Conservation (phyloP, 2,797 vertebrate genomes). For the Syngnathus acus region DNA sequence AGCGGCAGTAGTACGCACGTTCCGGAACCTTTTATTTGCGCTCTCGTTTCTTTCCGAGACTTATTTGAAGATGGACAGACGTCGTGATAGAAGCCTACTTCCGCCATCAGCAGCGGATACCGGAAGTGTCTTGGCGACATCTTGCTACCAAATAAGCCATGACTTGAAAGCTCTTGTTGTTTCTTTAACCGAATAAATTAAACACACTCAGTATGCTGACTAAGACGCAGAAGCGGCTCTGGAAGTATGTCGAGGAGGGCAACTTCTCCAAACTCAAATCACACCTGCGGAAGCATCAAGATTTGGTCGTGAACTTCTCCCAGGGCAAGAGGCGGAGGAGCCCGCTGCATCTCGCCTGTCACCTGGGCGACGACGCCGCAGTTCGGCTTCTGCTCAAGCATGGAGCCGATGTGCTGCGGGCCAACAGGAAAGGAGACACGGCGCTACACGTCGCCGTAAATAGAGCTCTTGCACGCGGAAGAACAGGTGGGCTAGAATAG, state of each 20-base stretch:
- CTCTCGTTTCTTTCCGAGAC: background rate
- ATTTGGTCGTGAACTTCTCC: constrained; percentile 63
- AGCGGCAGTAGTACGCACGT: background rate
- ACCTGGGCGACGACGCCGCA: constrained; percentile 65
- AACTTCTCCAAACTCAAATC: constrained; percentile 73
- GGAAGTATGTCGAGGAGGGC: constrained; percentile 73
- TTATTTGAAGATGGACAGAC: background rate
- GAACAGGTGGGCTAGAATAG: constrained; percentile 52
- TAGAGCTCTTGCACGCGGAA: constrained; percentile 62
- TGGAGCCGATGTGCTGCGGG: constrained; percentile 65
- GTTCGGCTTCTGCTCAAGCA: constrained; percentile 72
- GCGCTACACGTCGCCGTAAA: constrained; percentile 73
- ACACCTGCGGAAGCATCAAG: constrained; percentile 71
- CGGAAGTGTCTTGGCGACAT: too few relatives aligned
- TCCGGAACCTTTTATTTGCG: background rate
- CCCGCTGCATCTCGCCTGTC: constrained; percentile 74
- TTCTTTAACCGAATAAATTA: background rate
- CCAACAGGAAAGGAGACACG: constrained; percentile 67
- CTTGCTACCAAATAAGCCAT: too few relatives aligned
- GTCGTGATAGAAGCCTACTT: background rate
- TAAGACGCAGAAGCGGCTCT: constrained; percentile 58
- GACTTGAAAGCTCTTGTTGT: background rate
- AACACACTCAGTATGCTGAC: constrained; percentile 47
- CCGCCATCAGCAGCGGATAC: too few relatives aligned
- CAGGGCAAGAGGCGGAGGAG: constrained; percentile 63